These are phyloP conservation scores for Muscicapa comitata DNA, from an alignment of 2,797 vertebrate genomes.

Conservation along the genomic window DNA sequence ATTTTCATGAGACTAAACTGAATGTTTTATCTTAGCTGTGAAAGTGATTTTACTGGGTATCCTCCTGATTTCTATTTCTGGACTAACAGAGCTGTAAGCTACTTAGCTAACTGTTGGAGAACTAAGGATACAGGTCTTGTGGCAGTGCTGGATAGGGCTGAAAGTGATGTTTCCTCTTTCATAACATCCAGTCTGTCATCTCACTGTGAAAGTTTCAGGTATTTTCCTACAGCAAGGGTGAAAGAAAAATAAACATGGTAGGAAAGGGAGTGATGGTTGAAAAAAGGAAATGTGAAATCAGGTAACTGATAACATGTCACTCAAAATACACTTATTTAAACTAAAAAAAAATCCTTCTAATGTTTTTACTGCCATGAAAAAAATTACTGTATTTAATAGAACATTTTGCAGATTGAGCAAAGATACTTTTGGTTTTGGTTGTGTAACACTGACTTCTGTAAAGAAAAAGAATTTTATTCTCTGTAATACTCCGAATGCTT, in stretches of 20 bases:
- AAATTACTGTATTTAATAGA: not conserved
- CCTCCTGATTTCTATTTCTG: not conserved
- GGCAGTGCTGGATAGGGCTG: not conserved
- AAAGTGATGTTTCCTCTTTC: not conserved
- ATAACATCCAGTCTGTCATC: not conserved
- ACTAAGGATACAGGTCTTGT: not conserved
- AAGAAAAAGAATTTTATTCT: not conserved
- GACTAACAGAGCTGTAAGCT: not conserved
- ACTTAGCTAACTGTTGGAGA: not conserved
- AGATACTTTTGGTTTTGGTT: not conserved
- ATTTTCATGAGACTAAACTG: not conserved
- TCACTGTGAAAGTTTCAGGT: not conserved
- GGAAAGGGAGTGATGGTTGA: not conserved
- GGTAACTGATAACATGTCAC: not conserved
- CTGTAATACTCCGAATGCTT: not conserved
- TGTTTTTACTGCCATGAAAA: not conserved
- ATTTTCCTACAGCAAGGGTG: not conserved
- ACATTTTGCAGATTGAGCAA: not conserved
- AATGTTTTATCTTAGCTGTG: not conserved
- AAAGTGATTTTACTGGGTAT: not conserved
- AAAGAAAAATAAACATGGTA: not conserved
- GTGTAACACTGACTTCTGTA: not conserved
- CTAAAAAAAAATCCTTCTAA: not conserved
- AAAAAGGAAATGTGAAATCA: not conserved
- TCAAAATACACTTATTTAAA: not conserved